Conservation (phyloP, 92 coral and sea anemone species). For the Hydrozoanthus gracilis region DNA sequence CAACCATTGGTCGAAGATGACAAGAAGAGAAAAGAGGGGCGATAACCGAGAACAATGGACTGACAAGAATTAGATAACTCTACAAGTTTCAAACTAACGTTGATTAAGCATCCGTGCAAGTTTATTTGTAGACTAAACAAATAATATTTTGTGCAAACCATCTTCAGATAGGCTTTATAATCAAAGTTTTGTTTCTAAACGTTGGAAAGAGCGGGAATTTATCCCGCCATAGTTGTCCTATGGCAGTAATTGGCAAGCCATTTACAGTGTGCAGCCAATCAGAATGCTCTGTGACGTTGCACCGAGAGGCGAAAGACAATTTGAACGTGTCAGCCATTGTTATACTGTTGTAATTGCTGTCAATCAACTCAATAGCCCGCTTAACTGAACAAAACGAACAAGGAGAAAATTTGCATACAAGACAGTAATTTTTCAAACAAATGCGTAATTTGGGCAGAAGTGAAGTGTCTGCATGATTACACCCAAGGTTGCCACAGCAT, state of each 20-base stretch:
- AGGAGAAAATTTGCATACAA: constrained; percentile 23
- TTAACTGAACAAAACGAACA: background rate
- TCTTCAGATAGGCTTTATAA: background rate
- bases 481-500: background rate
- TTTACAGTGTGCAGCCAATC: constrained; percentile 33
- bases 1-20: constrained; percentile 32
- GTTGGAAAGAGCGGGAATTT: background rate
- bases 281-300: constrained; percentile 17
- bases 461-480: constrained; percentile 17
- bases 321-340: constrained; percentile 12
- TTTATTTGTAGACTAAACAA: constrained; percentile 21
- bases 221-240: background rate
- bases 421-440: constrained; percentile 32
- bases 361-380: constrained; percentile 17
- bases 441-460: constrained; percentile 20
- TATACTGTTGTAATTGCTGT: constrained; percentile 10
- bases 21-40: constrained; percentile 28
- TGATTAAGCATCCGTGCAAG: constrained; percentile 22
- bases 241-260: constrained; percentile 30
- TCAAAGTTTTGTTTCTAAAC: background rate
- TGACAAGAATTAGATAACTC: constrained; percentile 35
- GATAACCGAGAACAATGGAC: constrained; percentile 20
- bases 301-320: background rate
- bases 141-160: background rate
- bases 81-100: constrained; percentile 40